Percentiles rank a stretch among this genome's conserved stretches.
These are phyloP conservation scores for Deilephila elpenor DNA, from an alignment of 2,888 invertebrate genomes.

Conservation along the genomic window DNA sequence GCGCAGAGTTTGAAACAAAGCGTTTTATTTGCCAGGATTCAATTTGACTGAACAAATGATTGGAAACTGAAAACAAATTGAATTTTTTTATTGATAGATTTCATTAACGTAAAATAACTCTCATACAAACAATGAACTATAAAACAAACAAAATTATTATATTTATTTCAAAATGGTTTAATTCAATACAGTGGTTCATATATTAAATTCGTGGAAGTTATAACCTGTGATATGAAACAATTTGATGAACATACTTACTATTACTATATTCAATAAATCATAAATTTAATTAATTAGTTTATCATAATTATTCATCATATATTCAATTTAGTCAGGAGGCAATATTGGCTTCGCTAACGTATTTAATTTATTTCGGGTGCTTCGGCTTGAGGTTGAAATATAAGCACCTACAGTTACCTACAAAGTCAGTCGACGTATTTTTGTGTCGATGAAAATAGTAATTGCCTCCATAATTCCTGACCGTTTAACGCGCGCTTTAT, in stretches of 20 bases:
- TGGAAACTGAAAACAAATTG: too few relatives aligned
- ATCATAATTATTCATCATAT: background rate
- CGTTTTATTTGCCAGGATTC: background rate
- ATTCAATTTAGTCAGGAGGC: background rate
- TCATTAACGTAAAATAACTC: too few relatives aligned
- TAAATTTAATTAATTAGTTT: background rate
- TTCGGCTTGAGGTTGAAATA: background rate
- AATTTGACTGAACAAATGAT: too few relatives aligned
- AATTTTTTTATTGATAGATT: too few relatives aligned
- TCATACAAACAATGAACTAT: too few relatives aligned
- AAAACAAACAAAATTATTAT: too few relatives aligned
- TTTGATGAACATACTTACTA: too few relatives aligned
- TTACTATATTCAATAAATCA: background rate
- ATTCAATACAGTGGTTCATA: too few relatives aligned
- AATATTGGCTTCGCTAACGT: background rate
- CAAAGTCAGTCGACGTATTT: background rate
- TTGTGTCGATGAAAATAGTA: background rate
- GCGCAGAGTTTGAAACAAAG: background rate
- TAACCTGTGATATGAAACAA: too few relatives aligned
- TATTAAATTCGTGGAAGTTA: too few relatives aligned
- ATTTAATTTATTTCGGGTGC: background rate
- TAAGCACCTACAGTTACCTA: background rate
- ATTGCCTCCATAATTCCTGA: constrained; percentile 5
- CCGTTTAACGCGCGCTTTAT: constrained; percentile 18
- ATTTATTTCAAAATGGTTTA: too few relatives aligned